Evolutionary conservation across 2,113 vertebrate species (phyloP).

Genomic region (Calidris pygmaea): DNA sequence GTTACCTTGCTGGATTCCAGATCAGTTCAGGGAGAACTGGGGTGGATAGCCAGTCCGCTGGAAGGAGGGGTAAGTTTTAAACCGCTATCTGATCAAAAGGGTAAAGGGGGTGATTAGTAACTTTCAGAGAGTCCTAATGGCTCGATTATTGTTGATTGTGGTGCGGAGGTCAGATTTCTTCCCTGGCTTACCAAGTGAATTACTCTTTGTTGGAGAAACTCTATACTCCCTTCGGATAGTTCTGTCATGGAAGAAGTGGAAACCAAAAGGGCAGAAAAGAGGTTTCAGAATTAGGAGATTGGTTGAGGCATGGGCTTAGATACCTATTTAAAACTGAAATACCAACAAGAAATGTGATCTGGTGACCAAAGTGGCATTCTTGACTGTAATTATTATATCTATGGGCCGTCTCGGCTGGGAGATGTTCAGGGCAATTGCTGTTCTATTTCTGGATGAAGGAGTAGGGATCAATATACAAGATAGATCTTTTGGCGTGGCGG

Average conservation of each 20-base stretch:
- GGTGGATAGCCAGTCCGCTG: slow-evolving; percentile 95
- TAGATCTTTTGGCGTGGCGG: neutral
- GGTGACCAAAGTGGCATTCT: slow-evolving; percentile 48
- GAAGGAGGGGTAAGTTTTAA: slow-evolving; percentile 96
- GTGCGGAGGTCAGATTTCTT: slow-evolving; percentile 87
- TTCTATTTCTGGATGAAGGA: slow-evolving; percentile 34
- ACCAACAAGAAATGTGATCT: slow-evolving; percentile 65
- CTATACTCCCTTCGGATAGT: slow-evolving; percentile 81
- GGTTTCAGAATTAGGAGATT: slow-evolving; percentile 77
- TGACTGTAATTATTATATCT: slow-evolving; percentile 57
- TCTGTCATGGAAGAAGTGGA: slow-evolving; percentile 75
- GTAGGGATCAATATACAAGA: neutral
- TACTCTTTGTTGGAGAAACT: slow-evolving; percentile 91
- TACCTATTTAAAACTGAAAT: slow-evolving; percentile 71
- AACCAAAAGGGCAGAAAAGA: slow-evolving; percentile 77
- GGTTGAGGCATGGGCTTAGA: slow-evolving; percentile 49
- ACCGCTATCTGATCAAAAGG: slow-evolving; percentile 48
- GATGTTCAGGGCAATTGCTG: slow-evolving; percentile 39
- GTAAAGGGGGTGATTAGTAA: slow-evolving; percentile 71
- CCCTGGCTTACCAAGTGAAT: slow-evolving; percentile 85
- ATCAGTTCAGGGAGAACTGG: slow-evolving; percentile 94
- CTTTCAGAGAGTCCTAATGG: slow-evolving; percentile 78
- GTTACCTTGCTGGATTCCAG: slow-evolving; percentile 98
- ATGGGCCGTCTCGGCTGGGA: slow-evolving; percentile 32
- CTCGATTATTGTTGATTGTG: slow-evolving; percentile 86